Base-by-base conservation (phyloP, 2,888 invertebrate species). In the Choristoneura rosaceana region DNA sequence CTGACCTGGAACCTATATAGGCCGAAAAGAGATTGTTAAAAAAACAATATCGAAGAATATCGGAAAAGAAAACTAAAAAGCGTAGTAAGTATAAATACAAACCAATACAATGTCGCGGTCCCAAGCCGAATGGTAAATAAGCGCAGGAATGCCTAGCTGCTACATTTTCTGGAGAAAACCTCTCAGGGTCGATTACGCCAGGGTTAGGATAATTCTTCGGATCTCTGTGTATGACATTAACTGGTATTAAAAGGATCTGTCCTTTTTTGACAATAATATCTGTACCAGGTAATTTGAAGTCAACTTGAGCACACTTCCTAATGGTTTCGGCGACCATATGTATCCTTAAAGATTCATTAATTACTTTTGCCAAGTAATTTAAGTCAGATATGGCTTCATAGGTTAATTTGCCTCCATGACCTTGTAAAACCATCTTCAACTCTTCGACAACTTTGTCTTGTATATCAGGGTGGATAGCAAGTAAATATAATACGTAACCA, bases 21-120 rank as follows among this genome's bases (percentile, higher is more conserved):
- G n/a, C n/a, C n/a, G n/a, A n/a, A n/a, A n/a, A n/a, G n/a, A n/a
- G n/a, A n/a, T n/a, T n/a, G n/a, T n/a, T n/a, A n/a, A n/a, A n/a
- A n/a, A n/a, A n/a, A n/a, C n/a, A n/a, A n/a, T n/a, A n/a, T n/a
- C n/a, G n/a, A n/a, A n/a, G n/a, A n/a, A n/a, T n/a, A n/a, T n/a
- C n/a, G n/a, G n/a, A n/a, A n/a, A n/a, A n/a, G n/a, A n/a, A n/a
- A n/a, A n/a, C n/a, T n/a, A n/a, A n/a, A n/a, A n/a, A n/a, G n/a
- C n/a, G n/a, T n/a, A n/a, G n/a, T n/a, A n/a, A n/a, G n/a, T 25
- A 10, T 12, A 5, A 55, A 41, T n/a, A 64, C 43, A 61, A 70
- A 76, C 77, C 77, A 14, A 77, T 74, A 47, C 77, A 77, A 59
- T 75, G 74, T 45, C 77, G 61, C 4, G 77, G 76, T 14, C 77